Base-by-base conservation (phyloP, 2,797 vertebrate species). In the Rhodeus uyekii region DNA sequence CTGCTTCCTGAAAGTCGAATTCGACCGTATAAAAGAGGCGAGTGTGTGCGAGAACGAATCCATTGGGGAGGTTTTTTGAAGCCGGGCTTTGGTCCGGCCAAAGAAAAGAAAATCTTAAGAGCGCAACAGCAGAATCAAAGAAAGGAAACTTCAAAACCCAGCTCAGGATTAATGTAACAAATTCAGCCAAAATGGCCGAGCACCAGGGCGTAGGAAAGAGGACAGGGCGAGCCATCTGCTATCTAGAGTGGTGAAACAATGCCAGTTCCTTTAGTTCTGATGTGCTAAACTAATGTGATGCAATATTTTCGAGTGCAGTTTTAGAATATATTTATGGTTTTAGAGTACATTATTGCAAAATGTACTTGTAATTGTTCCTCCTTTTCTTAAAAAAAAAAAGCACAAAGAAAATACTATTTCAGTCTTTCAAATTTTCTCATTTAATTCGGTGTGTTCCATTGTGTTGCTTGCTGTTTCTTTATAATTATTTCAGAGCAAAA, bases 11-110 rank as follows among this genome's bases (percentile, higher is more conserved):
- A 87, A 86, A 87, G 82, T 89, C 86, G 72, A 84, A 86, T 84
- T 84, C 81, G 77, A 81, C 65, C 61, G 60, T 72, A 83, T 89
- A 87, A 87, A 87, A 82, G 82, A 58, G 39, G 73, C 36, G 53
- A 86, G 84, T 67, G 65, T 87, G 46, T 85, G 78, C 83, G 67
- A 87, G 80, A 36, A 86, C 76, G 84, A 89, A 88, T 78, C 87
- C 83, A 86, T 90, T 87, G 86, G 78, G 79, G 86, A 83, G 67
- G 58, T 87, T 76, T 88, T 89, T 88, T 87, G 81, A 90, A 90
- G 88, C 38, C 64, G 58, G 84, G 83, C 82, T 85, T 91, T 90
- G 68, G 64, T 19, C 83, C 85, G 89, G 84, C 75, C 77, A 63
- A 67, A 71, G 61, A 71, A 48, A 64, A 74, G 67, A 80, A 65